Conservation (phyloP, 2,797 vertebrate species). For the Sebastes vulpes region DNA sequence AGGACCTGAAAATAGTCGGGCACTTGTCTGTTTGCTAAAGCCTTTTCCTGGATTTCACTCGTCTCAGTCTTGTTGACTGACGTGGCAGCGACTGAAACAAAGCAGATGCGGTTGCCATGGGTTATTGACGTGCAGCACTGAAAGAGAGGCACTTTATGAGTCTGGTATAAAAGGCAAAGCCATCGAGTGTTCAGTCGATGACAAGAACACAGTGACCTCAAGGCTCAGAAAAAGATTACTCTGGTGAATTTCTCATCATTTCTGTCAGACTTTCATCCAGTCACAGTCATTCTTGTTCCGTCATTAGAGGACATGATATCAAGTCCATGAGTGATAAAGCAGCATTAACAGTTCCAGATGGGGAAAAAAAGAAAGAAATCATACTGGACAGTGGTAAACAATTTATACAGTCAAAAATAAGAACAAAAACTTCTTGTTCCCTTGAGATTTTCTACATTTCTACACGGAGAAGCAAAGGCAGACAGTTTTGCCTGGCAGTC, state of each 20-base stretch:
- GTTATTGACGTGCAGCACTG: constrained; percentile 51
- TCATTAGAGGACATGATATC: not conserved
- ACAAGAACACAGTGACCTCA: constrained; percentile 33
- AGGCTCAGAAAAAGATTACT: not conserved
- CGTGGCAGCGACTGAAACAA: constrained; percentile 49
- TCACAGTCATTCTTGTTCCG: not conserved
- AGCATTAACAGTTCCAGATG: not conserved
- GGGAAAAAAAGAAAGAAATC: not conserved
- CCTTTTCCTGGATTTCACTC: not conserved
- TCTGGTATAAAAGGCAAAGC: constrained; percentile 29
- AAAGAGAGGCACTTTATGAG: constrained; percentile 45
- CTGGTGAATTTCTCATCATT: constrained; percentile 1
- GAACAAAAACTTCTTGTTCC: not conserved
- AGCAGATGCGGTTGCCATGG: constrained; percentile 55
- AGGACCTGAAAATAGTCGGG: not conserved
- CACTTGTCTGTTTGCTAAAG: not conserved
- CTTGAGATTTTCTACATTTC: not conserved
- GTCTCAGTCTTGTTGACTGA: constrained; percentile 17
- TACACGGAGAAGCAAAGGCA: not conserved
- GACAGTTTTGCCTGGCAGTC: constrained; percentile 18
- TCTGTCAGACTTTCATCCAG: not conserved
- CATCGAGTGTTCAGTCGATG: constrained; percentile 24
- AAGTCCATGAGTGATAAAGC: not conserved
- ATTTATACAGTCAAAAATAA: not conserved
- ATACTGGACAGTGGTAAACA: constrained; percentile 8